These are phyloP conservation scores for Phrynocephalus versicolor DNA, from an alignment of 2,113 vertebrate species.

Conservation along the genomic window DNA sequence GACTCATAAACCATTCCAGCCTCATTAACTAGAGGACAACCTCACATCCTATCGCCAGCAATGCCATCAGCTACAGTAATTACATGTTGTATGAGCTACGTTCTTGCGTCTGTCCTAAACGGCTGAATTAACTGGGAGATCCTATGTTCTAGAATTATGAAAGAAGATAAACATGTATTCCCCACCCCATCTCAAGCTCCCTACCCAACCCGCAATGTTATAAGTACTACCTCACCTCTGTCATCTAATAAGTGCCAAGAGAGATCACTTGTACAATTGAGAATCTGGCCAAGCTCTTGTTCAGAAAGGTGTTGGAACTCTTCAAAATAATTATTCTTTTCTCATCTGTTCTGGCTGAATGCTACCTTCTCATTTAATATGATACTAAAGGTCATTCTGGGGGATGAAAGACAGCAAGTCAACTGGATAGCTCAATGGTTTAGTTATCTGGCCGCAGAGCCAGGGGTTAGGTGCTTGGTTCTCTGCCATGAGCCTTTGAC, in stretches of 20 bases:
- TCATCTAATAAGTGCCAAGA: background rate
- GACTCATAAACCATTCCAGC: no score
- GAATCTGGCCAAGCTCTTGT: background rate
- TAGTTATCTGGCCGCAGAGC: no score
- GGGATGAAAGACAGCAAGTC: background rate
- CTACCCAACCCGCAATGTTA: background rate
- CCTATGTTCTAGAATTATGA: background rate
- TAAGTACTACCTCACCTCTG: background rate
- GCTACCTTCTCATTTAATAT: no score
- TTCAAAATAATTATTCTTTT: background rate
- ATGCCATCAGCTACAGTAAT: background rate
- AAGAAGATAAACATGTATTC: background rate
- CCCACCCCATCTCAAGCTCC: background rate
- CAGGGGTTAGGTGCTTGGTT: no score
- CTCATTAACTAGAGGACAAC: background rate
- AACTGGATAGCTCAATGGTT: no score
- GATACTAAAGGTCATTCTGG: background rate
- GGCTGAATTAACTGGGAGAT: background rate
- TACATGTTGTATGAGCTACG: background rate
- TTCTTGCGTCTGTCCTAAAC: background rate
- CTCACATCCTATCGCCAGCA: background rate
- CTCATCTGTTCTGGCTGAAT: no score
- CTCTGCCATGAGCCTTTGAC: no score
- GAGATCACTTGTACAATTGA: background rate
- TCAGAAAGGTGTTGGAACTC: background rate